Evolutionary conservation across 2,888 invertebrate species (phyloP).

Genomic region (Nomada fabriciana): DNA sequence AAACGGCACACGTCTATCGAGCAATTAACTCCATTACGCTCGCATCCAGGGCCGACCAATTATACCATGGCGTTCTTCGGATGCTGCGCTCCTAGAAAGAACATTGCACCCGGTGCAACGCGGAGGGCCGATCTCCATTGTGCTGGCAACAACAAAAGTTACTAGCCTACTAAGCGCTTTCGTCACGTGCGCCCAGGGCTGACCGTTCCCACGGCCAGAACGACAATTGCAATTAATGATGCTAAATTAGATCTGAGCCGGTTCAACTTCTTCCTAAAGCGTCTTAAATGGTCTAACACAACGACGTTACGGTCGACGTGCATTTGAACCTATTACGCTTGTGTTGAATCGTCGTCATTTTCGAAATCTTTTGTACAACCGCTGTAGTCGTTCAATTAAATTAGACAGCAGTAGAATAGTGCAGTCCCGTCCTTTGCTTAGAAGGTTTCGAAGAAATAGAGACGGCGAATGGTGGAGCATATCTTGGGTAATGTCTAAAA

Average conservation of each 20-base stretch:
- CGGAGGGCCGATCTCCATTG: conserved; percentile 45
- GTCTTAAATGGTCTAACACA: conserved; percentile 33
- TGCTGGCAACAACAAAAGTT: conserved; percentile 54
- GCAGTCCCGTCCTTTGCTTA: too few species aligned
- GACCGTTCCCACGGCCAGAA: conserved; percentile 65
- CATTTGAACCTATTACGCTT: conserved; percentile 39
- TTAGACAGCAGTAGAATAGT: neutral
- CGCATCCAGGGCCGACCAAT: conserved; percentile 28
- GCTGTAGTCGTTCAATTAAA: conserved; percentile 13
- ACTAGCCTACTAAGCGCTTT: conserved; percentile 53
- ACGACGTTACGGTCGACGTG: conserved; percentile 32
- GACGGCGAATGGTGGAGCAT: too few species aligned
- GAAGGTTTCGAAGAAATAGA: too few species aligned
- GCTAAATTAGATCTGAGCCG: conserved; percentile 61
- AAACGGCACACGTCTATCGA: conserved; percentile 22
- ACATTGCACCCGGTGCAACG: conserved; percentile 34
- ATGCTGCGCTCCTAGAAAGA: conserved; percentile 34
- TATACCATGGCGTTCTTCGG: conserved; percentile 36
- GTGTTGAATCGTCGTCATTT: conserved; percentile 23
- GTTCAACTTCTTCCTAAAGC: conserved; percentile 57
- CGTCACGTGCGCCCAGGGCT: conserved; percentile 47
- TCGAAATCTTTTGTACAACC: neutral
- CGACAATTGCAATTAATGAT: conserved; percentile 70
- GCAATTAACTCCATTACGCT: conserved; percentile 42
- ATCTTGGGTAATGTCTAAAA: neutral